Base-by-base conservation (phyloP, 2,888 invertebrate genomes). In the Melieria picta region DNA sequence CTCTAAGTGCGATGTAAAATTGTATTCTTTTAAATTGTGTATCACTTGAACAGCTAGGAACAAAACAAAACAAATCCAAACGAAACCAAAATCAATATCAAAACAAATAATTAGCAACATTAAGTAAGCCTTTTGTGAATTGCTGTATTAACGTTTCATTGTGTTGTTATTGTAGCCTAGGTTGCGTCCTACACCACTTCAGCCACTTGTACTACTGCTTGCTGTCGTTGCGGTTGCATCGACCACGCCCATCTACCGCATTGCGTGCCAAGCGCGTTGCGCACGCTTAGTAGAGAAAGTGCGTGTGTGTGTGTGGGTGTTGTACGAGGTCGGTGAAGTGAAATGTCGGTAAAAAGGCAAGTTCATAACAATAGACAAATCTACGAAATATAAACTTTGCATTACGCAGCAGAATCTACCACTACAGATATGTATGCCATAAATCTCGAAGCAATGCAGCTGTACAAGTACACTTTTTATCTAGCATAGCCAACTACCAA, bases 121-220 rank as follows among this genome's bases (percentile, higher is more conserved):
- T 62, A 69, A n/a, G 30, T 62, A 69, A 48, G 62, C 66, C 66
- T 71, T 58, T 65, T 68, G 65, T 61, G 60, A 62, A 58, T 68
- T 30, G 64, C 69, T 58, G 63, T 63, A 69, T 63, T 69, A 69
- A 69, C 63, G 61, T 68, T 50, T 63, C 45, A 60, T 80, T 79
- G 78, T 70, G 81, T 79, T 77, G 76, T 86, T 87, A 60, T 82
- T 96, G 95, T 98, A 98, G 81, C 81, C 80, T 81, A 81, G 81
- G 81, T 81, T 79, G 79, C 78, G 79, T 60, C 60, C 63, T 64
- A 52, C 69, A 69, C 70, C 64, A 72, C 72, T 70, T 66, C 75
- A 71, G 71, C 71, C 70, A 71, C 71, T 63, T 50, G 67, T 62
- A 70, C 67, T 50, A 58, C 65, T 69, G 55, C 58, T 68, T 62